A percentile compares a stretch with the other conserved stretches of the same genome.
These are phyloP conservation scores for Anser brachyrhynchus DNA, from an alignment of 2,113 vertebrate species.

Conservation along the genomic window DNA sequence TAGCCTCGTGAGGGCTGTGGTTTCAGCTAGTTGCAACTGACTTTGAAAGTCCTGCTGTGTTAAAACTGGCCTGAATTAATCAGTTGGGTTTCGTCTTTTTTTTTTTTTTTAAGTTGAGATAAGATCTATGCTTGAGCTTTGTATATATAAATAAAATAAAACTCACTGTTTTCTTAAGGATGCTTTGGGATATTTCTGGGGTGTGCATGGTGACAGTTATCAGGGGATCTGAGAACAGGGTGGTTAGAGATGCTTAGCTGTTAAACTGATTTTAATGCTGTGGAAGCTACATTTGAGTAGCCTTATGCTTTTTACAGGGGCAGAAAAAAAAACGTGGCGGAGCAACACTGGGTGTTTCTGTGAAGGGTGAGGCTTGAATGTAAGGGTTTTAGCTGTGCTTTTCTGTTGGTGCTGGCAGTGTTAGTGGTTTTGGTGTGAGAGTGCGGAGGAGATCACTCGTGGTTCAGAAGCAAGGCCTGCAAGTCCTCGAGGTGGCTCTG, in stretches of 20 bases:
- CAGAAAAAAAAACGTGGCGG: background rate
- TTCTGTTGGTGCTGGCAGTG: fast-evolving
- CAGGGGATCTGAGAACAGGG: background rate
- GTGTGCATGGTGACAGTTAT: background rate
- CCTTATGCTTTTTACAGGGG: background rate
- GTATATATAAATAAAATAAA: background rate
- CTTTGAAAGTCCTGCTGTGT: background rate
- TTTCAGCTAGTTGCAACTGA: background rate
- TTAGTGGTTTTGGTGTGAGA: background rate
- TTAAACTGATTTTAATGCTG: background rate
- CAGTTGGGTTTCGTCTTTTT: fast-evolving
- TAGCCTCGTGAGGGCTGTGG: background rate
- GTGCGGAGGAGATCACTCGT: fast-evolving
- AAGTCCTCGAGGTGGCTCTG: background rate
- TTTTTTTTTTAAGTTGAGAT: background rate
- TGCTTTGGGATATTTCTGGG: background rate
- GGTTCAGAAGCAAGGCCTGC: background rate
- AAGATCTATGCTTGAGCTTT: background rate
- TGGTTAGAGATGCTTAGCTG: background rate
- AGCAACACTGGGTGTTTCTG: background rate
- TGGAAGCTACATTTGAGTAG: background rate
- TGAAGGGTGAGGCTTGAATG: background rate
- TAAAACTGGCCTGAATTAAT: background rate
- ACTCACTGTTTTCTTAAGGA: background rate
- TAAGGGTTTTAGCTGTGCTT: background rate